phyloP scores from a whole-genome alignment of 2,888 invertebrate species.

The Agonum fuliginosum region DNA sequence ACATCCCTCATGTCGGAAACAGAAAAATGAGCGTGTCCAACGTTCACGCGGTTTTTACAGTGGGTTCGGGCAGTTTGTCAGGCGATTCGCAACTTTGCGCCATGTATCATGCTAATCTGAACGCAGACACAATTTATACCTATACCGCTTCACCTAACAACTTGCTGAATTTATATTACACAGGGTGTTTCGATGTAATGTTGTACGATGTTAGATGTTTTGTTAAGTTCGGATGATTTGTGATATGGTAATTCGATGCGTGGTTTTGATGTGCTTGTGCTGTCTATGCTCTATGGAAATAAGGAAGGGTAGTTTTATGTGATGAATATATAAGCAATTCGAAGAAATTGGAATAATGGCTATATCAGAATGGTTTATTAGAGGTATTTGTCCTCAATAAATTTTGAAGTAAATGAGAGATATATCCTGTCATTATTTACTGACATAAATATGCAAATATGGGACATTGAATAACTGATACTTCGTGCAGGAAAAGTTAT shows the following conservation, averaged over 20 bases:
- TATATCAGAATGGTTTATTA: background rate
- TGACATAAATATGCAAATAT: too few species aligned
- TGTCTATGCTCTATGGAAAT: constrained; percentile 2
- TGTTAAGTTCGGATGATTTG: background rate
- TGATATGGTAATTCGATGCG: background rate
- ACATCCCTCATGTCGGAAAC: constrained; percentile 17
- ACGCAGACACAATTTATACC: constrained; percentile 47
- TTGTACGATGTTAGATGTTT: background rate
- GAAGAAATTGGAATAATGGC: background rate
- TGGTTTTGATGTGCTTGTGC: too few species aligned
- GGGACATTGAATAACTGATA: too few species aligned
- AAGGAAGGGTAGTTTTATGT: background rate
- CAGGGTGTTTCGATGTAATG: background rate
- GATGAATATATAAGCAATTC: background rate
- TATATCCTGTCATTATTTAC: background rate
- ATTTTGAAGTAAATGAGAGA: background rate
- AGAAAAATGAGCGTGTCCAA: constrained; percentile 51
- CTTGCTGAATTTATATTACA: constrained; percentile 20
- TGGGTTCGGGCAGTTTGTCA: constrained; percentile 49
- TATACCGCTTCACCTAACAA: constrained; percentile 29
- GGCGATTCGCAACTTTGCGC: constrained; percentile 52
- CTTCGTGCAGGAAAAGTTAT: too few species aligned
- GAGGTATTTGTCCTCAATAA: background rate
- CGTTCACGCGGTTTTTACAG: constrained; percentile 29
- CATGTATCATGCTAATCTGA: constrained; percentile 56